Evolutionary conservation across 64 coral and sea anemone species (phyloP), one percentile per base, ranked within the genome.

Genomic region (Hydrozoanthus tunicans): DNA sequence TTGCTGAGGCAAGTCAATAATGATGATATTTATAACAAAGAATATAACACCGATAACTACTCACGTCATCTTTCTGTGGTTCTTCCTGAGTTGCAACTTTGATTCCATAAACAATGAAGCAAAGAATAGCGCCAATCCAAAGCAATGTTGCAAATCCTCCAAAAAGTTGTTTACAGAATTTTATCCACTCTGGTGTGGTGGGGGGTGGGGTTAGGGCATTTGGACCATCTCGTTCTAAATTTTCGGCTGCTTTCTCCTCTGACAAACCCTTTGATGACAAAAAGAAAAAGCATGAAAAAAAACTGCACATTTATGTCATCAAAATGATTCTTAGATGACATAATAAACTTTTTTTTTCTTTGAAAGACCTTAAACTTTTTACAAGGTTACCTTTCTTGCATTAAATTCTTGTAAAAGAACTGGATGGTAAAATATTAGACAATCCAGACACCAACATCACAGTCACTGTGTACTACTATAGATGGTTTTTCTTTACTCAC

Each of bases 181-280:
- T 98, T 79, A 98, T 86, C 96, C 96, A 98, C 66, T 98, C 96
- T 53, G 96, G 96, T 63, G 93, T 94, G 7, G 96, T 98, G 5
- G 92, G 92, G 75, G 96, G 96, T 12, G 96, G 96, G 27, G 94
- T 95, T 54, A 98, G 15, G 5, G 91, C 89, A 88, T 98, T 98
- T 4, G 89, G 96, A n/a, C 96, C 96, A 92, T 98, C 96, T 32
- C 96, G 91, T 32, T 92, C 91, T 13, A 92, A 27, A 15, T 92
- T 52, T 53, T 80, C 92, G 6, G 89, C 89, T 51, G 96, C 96
- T 74, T 98, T 80, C 20, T 91, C 80, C 64, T 91, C 70, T 59
- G 94, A 80, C 7, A 95, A 86, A 88, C 96, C 96, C 96, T 98
- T 55, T 3, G 63, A 75, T 70, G 81, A 64, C 9, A 73, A 23